These are phyloP conservation scores for Yoshiicerus persimilis DNA, from an alignment of 1,140 invertebrate species.

Conservation along the genomic window DNA sequence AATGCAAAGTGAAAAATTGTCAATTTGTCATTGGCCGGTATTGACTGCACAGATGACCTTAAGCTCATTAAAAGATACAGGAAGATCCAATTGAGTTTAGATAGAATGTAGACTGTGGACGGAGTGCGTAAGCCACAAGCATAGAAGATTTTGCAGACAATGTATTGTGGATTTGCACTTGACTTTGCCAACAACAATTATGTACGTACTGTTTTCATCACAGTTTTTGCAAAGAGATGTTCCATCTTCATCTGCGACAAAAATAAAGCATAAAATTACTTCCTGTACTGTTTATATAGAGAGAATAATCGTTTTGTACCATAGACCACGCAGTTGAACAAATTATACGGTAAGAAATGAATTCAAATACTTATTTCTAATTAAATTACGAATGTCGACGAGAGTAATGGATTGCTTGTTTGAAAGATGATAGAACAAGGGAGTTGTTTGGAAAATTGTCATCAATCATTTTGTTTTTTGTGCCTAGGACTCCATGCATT, in stretches of 20 bases:
- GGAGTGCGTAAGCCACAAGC: not conserved
- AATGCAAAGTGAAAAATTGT: not conserved
- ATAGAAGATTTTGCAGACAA: not conserved
- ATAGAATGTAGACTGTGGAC: not conserved
- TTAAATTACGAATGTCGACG: no score
- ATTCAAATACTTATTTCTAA: not conserved
- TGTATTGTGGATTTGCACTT: not conserved
- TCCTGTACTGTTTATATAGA: no score
- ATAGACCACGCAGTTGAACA: not conserved
- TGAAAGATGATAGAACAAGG: no score
- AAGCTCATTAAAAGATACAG: not conserved
- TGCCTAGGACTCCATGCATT: not conserved
- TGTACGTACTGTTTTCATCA: not conserved
- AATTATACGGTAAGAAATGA: not conserved
- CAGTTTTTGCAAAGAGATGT: not conserved
- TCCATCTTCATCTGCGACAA: not conserved
- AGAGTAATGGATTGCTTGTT: no score
- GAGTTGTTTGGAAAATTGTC: no score
- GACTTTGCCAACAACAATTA: not conserved
- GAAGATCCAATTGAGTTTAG: not conserved
- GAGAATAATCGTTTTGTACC: not conserved
- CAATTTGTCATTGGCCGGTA: not conserved
- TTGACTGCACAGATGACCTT: not conserved
- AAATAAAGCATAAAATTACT: not conserved
- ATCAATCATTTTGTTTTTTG: not conserved